phyloP scores from a whole-genome alignment of 2,888 invertebrate genomes.

The Sinohyriopsis cumingii region DNA sequence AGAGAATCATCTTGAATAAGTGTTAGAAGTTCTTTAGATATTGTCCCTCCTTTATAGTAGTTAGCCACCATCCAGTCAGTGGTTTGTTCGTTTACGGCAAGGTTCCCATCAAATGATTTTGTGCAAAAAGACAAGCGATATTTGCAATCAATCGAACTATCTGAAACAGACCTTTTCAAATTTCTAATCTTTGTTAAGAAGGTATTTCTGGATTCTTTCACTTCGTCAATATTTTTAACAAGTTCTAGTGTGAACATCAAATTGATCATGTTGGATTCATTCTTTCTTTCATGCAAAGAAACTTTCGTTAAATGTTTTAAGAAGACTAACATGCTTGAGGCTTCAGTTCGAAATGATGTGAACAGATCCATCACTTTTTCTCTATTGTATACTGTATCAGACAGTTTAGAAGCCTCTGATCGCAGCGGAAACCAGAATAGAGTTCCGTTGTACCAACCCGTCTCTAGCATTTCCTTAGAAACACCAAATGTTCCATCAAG shows the following conservation, averaged over 20 bases:
- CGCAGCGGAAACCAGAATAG: constrained; percentile 67
- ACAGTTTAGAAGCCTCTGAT: constrained; percentile 44
- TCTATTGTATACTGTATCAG: constrained; percentile 45
- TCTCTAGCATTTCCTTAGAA: constrained; percentile 21
- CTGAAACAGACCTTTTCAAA: too few relatives aligned
- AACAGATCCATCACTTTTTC: constrained; percentile 53
- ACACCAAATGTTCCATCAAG: constrained; percentile 50
- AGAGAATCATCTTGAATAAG: constrained; percentile 11
- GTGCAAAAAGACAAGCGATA: too few relatives aligned
- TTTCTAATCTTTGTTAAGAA: too few relatives aligned
- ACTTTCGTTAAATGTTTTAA: constrained; percentile 44
- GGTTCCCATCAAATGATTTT: too few relatives aligned
- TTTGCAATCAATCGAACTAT: too few relatives aligned
- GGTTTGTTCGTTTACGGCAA: too few relatives aligned
- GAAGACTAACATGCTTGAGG: constrained; percentile 59
- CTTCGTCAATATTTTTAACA: too few relatives aligned
- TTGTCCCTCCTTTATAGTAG: constrained; percentile 10
- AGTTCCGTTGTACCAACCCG: constrained; percentile 55
- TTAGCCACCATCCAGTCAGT: constrained; percentile 13
- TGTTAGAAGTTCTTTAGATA: constrained; percentile 11
- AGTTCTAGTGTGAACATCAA: too few relatives aligned
- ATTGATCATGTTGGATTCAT: too few relatives aligned
- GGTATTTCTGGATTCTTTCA: too few relatives aligned
- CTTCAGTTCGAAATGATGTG: constrained; percentile 51
- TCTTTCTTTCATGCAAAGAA: too few relatives aligned